Evolutionary conservation across 2,888 invertebrate species (phyloP).

Genomic region (Eristalinus aeneus): DNA sequence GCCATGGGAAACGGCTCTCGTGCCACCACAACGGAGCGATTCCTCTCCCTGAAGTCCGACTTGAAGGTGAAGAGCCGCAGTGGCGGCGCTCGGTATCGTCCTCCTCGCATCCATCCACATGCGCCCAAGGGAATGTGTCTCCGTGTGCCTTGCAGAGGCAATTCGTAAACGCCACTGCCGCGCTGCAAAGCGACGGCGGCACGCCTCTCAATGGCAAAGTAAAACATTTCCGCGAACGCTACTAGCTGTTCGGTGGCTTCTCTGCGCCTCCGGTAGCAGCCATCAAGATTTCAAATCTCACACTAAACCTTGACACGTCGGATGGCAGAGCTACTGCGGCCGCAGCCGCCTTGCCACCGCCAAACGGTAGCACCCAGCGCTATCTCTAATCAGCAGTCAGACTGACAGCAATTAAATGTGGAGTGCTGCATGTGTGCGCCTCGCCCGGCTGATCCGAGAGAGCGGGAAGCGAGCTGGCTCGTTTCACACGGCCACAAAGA

Average conservation of each 20-base stretch:
- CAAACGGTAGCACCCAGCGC: constrained; percentile 40
- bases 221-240: constrained; percentile 63
- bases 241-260: constrained; percentile 45
- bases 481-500: constrained; percentile 55
- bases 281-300: constrained; percentile 68
- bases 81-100: neutral
- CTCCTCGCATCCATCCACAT: neutral
- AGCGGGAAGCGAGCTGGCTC: constrained; percentile 42
- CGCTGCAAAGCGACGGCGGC: constrained; percentile 28
- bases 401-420: constrained; percentile 70
- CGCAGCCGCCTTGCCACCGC: neutral
- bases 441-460: neutral
- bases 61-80: neutral
- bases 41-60: neutral
- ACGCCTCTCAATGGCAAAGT: constrained; percentile 57
- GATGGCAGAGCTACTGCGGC: constrained; percentile 23
- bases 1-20: too few species aligned
- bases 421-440: constrained; percentile 54
- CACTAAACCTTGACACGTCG: constrained; percentile 66
- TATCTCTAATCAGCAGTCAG: constrained; percentile 69
- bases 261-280: constrained; percentile 36
- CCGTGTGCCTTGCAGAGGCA: neutral
- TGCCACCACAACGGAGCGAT: too few species aligned
- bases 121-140: neutral
- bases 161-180: constrained; percentile 37